phyloP scores from a whole-genome alignment of 2,797 vertebrate genomes.

The Hoplostethus mediterraneus region DNA sequence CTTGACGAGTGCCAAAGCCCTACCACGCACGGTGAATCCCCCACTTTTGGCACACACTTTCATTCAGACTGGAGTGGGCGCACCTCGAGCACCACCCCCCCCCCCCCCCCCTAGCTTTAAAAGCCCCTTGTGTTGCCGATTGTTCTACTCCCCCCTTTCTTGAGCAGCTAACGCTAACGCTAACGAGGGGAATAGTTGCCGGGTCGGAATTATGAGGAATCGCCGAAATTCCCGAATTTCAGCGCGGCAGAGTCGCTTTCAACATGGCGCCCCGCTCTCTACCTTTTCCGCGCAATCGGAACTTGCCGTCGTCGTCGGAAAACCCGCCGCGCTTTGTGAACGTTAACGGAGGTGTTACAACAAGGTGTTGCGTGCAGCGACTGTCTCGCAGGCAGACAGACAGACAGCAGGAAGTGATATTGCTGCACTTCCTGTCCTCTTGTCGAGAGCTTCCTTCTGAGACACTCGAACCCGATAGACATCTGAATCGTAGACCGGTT shows the following conservation, averaged over 20 bases:
- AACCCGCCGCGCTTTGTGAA: constrained; percentile 45
- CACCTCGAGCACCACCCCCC: constrained; percentile 53
- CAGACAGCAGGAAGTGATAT: constrained; percentile 77
- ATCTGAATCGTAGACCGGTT: constrained; percentile 35
- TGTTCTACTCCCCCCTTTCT: constrained; percentile 24
- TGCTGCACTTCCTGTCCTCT: constrained; percentile 75
- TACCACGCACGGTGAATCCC: constrained; percentile 67
- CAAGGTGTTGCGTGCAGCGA: constrained; percentile 21
- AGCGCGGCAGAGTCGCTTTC: constrained; percentile 29
- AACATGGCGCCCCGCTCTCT: no score
- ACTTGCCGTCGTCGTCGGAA: constrained; percentile 26
- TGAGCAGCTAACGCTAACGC: neutral
- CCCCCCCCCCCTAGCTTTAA: constrained; percentile 26
- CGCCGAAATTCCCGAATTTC: constrained; percentile 49
- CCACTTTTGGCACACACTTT: constrained; percentile 69
- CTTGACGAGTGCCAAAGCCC: constrained; percentile 62
- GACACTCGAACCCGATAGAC: constrained; percentile 6
- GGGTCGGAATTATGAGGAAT: constrained; percentile 42
- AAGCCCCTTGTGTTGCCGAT: constrained; percentile 58
- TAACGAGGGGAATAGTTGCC: no score
- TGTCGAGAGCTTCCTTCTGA: constrained; percentile 49
- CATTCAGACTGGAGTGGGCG: constrained; percentile 71
- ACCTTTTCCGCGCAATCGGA: constrained; percentile 22
- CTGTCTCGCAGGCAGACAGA: constrained; percentile 55
- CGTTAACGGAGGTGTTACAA: constrained; percentile 64